Conservation (phyloP, 2,888 invertebrate species). For the Cataglyphis albicans region DNA sequence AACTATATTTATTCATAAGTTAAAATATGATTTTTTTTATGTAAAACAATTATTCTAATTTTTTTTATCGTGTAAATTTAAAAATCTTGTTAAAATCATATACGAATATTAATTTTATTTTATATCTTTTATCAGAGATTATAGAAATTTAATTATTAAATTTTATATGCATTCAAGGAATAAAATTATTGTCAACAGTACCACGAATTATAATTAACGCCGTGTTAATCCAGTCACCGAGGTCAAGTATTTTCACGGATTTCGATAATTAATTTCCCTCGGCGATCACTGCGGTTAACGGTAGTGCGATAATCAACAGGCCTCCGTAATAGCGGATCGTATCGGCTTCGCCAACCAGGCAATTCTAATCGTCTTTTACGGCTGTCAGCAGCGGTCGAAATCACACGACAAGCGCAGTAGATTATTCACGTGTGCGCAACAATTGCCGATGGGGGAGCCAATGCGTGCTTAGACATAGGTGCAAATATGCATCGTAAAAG, state of each 20-base stretch:
- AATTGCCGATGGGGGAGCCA: slow-evolving; percentile 38
- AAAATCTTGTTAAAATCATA: neutral
- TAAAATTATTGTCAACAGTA: neutral
- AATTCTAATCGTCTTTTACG: slow-evolving; percentile 53
- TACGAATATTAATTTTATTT: neutral
- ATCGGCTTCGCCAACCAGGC: slow-evolving; percentile 37
- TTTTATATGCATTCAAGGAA: neutral
- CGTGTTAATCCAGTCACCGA: slow-evolving; percentile 15
- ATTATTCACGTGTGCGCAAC: slow-evolving; percentile 42
- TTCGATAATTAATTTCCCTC: slow-evolving; percentile 47
- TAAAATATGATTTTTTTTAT: neutral
- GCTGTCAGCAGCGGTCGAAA: slow-evolving; percentile 25
- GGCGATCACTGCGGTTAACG: slow-evolving; percentile 18
- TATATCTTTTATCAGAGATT: neutral
- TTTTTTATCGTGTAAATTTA: neutral
- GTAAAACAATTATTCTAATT: neutral
- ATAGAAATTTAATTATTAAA: slow-evolving; percentile 7
- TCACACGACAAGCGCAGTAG: slow-evolving; percentile 40
- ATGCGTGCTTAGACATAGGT: slow-evolving; percentile 41
- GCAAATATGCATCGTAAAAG: slow-evolving; percentile 56
- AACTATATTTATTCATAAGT: neutral
- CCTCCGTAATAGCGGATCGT: slow-evolving; percentile 36
- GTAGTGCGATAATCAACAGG: slow-evolving; percentile 36
- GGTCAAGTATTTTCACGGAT: slow-evolving; percentile 25
- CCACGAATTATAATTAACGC: neutral